Conservation (phyloP, 2,797 vertebrate species). For the Smutsia gigantea region DNA sequence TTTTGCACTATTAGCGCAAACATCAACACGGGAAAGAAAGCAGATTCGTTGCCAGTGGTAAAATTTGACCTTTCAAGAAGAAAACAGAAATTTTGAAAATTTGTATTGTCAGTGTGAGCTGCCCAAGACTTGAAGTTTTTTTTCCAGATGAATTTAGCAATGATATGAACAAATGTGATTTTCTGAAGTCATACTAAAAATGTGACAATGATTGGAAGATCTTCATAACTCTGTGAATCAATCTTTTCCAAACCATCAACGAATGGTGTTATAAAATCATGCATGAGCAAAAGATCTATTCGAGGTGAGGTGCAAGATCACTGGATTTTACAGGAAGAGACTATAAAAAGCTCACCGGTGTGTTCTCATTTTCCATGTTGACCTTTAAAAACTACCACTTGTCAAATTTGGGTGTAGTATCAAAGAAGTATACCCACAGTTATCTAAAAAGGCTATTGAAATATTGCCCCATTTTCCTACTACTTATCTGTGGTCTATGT, state of each 20-base stretch:
- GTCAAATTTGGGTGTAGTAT: neutral
- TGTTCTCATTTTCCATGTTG: neutral
- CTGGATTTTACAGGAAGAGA: neutral
- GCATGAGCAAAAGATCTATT: neutral
- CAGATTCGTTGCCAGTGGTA: slow-evolving; percentile 11
- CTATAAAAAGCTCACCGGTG: neutral
- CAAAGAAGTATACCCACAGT: neutral
- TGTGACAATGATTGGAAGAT: neutral
- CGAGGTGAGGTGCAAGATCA: neutral
- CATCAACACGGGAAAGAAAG: neutral
- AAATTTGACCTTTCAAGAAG: slow-evolving; percentile 46
- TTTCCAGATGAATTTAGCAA: neutral
- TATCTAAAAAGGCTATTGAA: neutral
- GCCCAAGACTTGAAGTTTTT: neutral
- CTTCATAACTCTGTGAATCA: neutral
- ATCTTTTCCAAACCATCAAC: neutral
- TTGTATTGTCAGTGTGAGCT: neutral
- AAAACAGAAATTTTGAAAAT: slow-evolving; percentile 26
- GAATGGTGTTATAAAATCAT: neutral
- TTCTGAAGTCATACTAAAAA: neutral
- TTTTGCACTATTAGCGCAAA: neutral
- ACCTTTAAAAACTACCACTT: neutral
- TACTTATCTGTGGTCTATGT: neutral
- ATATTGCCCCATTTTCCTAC: neutral
- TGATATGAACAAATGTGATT: neutral